A percentile compares a stretch with the other conserved stretches of the same genome.
phyloP scores from a whole-genome alignment of 2,113 vertebrate species.

The Notiomystis cincta region DNA sequence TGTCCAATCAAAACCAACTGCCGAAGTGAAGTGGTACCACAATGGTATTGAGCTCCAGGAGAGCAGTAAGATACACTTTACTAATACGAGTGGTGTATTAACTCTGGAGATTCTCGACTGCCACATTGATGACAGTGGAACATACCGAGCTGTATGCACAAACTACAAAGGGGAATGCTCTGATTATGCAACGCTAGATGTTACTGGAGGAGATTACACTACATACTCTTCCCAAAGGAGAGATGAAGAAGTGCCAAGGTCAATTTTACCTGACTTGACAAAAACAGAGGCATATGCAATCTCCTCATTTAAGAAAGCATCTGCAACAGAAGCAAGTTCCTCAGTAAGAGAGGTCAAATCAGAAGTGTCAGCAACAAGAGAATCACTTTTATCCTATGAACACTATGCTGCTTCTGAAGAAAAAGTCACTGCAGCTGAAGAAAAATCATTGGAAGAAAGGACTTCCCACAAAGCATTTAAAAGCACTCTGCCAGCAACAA shows the following conservation, averaged over 20 bases:
- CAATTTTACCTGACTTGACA: constrained; percentile 83
- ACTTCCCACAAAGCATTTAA: constrained; percentile 77
- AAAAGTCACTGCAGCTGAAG: constrained; percentile 71
- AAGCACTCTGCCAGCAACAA: constrained; percentile 78
- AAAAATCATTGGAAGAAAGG: constrained; percentile 77
- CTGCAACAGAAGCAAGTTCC: constrained; percentile 82
- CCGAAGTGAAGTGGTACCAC: constrained; percentile 91
- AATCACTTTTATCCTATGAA: constrained; percentile 78
- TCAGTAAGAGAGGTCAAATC: constrained; percentile 85
- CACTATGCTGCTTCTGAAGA: constrained; percentile 81
- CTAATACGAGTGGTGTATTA: constrained; percentile 88
- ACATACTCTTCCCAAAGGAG: constrained; percentile 80
- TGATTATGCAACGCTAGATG: constrained; percentile 92
- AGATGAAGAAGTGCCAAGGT: constrained; percentile 87
- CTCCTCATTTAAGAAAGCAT: constrained; percentile 85
- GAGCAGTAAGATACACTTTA: constrained; percentile 85
- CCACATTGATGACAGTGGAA: constrained; percentile 88
- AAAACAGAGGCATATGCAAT: constrained; percentile 87
- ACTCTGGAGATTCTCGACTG: constrained; percentile 90
- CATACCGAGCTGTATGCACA: constrained; percentile 89
- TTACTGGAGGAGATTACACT: constrained; percentile 84
- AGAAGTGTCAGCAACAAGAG: constrained; percentile 80
- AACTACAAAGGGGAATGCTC: constrained; percentile 93
- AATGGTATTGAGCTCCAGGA: constrained; percentile 86
- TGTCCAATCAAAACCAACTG: constrained; percentile 90